A percentile compares a stretch with the other conserved stretches of the same genome.
phyloP scores from a whole-genome alignment of 2,888 invertebrate species.

The Exocentrus adspersus region DNA sequence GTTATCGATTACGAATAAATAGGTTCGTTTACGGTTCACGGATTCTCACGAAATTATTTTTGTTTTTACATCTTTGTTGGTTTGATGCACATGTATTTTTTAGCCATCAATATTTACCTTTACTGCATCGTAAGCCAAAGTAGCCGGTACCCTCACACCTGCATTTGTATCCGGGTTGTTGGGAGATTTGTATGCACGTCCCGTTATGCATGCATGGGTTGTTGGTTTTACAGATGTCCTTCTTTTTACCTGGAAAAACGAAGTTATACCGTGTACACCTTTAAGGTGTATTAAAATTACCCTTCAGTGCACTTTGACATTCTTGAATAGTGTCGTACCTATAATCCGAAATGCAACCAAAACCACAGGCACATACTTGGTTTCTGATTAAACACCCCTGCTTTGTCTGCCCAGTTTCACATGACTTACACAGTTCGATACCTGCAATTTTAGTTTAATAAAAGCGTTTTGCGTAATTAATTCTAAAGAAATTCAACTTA shows the following conservation, averaged over 20 bases:
- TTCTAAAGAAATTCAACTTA: too few relatives aligned
- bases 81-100: too few relatives aligned
- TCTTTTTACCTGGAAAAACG: constrained; percentile 62
- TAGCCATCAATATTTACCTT: constrained; percentile 71
- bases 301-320: constrained; percentile 72
- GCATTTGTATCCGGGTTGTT: constrained; percentile 74
- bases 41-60: background rate
- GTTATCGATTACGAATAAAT: background rate
- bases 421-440: constrained; percentile 59
- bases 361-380: constrained; percentile 72
- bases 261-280: too few relatives aligned
- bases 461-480: too few relatives aligned
- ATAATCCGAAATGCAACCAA: constrained; percentile 74
- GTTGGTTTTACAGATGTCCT: constrained; percentile 72
- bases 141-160: constrained; percentile 80
- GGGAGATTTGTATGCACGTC: constrained; percentile 74
- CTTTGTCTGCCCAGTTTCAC: constrained; percentile 69
- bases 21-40: background rate
- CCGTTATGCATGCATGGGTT: constrained; percentile 73
- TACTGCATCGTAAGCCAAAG: constrained; percentile 76
- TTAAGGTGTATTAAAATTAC: constrained; percentile 64
- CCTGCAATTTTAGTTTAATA: constrained; percentile 39
- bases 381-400: constrained; percentile 74
- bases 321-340: constrained; percentile 70
- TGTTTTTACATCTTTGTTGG: too few relatives aligned